phyloP scores from a whole-genome alignment of 2,113 vertebrate genomes.

The Copsychus sechellarum region DNA sequence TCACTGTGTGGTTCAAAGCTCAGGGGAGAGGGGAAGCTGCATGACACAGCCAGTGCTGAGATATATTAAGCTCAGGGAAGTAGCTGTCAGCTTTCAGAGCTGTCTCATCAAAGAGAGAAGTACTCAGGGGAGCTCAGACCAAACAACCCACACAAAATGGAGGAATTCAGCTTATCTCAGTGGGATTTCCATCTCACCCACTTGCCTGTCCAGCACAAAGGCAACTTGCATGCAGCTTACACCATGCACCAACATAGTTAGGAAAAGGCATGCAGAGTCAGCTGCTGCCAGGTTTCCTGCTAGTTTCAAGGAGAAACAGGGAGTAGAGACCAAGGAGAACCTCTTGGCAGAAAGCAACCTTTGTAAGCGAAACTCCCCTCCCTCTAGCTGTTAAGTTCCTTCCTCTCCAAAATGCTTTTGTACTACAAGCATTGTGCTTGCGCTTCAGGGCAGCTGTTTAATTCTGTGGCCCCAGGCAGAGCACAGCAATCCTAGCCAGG shows the following conservation, averaged over 20 bases:
- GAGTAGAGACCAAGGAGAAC: background rate
- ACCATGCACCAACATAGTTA: background rate
- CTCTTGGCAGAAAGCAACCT: background rate
- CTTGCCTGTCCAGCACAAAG: background rate
- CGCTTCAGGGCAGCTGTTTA: background rate
- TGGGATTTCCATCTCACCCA: background rate
- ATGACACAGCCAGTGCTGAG: background rate
- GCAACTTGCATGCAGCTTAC: background rate
- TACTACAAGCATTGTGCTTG: accelerated
- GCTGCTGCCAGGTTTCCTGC: background rate
- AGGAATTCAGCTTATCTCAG: background rate
- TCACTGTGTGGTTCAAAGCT: background rate
- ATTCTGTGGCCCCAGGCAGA: background rate
- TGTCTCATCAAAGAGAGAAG: background rate
- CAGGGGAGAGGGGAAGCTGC: background rate
- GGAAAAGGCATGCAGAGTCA: background rate
- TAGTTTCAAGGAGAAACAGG: background rate
- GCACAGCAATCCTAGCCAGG: background rate
- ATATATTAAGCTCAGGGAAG: constrained; percentile 32
- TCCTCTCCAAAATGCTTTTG: background rate
- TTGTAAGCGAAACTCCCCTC: background rate
- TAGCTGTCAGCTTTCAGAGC: background rate
- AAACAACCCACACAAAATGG: background rate
- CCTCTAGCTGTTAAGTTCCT: background rate
- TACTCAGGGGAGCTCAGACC: background rate